Conservation (phyloP, 2,888 invertebrate species). For the Dicranocentrus wangi region DNA sequence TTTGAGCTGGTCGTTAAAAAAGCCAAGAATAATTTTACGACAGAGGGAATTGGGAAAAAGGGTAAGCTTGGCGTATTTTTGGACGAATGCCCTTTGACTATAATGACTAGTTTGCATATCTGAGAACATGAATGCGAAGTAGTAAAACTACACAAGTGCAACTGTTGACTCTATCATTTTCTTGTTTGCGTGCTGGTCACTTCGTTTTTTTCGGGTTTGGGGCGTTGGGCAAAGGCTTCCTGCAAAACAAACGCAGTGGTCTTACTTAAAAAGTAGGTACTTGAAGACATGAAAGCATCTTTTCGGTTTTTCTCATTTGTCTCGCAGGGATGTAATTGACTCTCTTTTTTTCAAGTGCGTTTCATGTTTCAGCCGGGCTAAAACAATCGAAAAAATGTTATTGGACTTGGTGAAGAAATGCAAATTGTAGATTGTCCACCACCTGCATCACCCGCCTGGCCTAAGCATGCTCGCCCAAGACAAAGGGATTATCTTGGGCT, state of each 20-base stretch:
- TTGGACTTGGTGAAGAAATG: conserved; percentile 3
- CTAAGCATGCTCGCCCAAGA: no score
- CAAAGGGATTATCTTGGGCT: no score
- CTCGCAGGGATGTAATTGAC: conserved; percentile 1
- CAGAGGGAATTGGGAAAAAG: no score
- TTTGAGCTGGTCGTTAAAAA: no score
- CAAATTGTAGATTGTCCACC: conserved; percentile 21
- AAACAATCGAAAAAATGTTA: not conserved
- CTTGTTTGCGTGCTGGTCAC: not conserved
- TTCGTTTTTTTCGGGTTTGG: not conserved
- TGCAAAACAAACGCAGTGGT: not conserved
- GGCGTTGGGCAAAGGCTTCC: not conserved
- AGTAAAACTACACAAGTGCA: not conserved
- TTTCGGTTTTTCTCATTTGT: conserved; percentile 17
- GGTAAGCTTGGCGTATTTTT: no score
- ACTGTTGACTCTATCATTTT: conserved; percentile 6
- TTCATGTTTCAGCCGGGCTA: not conserved
- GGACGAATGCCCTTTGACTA: not conserved
- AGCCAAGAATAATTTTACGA: no score
- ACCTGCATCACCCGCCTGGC: conserved; percentile 15
- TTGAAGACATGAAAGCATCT: not conserved
- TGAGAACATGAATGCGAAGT: conserved; percentile 9
- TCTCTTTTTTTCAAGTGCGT: conserved; percentile 1
- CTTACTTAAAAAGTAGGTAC: not conserved
- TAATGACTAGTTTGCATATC: conserved; percentile 10